Evolutionary conservation across 2,797 vertebrate species (phyloP).

Genomic region (Acipenser oxyrinchus): DNA sequence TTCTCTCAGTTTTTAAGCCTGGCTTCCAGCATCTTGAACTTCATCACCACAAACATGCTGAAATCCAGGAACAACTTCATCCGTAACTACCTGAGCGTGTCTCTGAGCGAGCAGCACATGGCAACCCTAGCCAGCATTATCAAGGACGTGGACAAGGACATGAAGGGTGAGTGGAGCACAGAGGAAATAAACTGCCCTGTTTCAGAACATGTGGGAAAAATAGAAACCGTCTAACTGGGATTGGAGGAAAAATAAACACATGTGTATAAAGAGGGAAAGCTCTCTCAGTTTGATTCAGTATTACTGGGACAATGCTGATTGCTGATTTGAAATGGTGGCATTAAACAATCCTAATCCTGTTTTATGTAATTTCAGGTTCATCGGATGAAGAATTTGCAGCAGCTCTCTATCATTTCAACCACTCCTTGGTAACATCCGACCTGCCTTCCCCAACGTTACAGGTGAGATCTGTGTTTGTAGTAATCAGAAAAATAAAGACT

Average conservation of each 20-base stretch:
- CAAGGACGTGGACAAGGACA: conserved; percentile 96
- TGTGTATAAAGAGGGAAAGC: neutral
- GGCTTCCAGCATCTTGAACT: conserved; percentile 93
- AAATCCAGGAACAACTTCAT: conserved; percentile 97
- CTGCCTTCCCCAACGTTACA: conserved; percentile 89
- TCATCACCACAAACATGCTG: conserved; percentile 93
- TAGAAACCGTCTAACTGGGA: too few species aligned
- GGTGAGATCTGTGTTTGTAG: conserved; percentile 45
- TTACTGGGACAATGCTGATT: neutral
- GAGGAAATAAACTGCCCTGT: neutral
- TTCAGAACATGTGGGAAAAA: too few species aligned
- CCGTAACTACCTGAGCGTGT: conserved; percentile 94
- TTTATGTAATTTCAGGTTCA: conserved; percentile 57
- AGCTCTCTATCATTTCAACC: conserved; percentile 95
- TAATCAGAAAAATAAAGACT: neutral
- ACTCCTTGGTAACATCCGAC: conserved; percentile 93
- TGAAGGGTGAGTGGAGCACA: conserved; percentile 69
- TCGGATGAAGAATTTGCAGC: conserved; percentile 93
- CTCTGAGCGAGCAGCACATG: conserved; percentile 94
- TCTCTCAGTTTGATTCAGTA: neutral
- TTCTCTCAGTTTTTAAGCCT: conserved; percentile 80
- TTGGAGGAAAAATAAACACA: neutral
- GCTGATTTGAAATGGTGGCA: conserved; percentile 5
- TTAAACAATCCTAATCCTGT: neutral
- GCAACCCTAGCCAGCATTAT: conserved; percentile 92